Percentiles rank a stretch among this genome's conserved stretches.
phyloP scores from a whole-genome alignment of 2,888 invertebrate genomes.

The Erpobdella octoculata region DNA sequence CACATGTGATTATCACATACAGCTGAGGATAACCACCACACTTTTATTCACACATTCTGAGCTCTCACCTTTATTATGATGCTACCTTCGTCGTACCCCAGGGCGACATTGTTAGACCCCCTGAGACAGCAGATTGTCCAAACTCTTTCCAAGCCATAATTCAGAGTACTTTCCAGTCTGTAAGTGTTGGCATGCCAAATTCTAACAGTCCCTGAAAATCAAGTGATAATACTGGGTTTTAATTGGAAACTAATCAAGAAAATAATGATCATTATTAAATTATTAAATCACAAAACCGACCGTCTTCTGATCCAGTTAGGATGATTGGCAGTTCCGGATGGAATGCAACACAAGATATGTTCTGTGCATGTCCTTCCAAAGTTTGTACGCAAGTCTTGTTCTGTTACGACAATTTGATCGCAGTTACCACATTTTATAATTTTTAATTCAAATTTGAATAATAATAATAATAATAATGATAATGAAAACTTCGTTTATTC shows the following conservation, averaged over 20 bases:
- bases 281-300: slow-evolving; percentile 40
- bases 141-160: slow-evolving; percentile 93
- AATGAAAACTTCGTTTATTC: not conserved
- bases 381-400: slow-evolving; percentile 99
- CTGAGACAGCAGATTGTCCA: slow-evolving; percentile 90
- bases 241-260: not conserved
- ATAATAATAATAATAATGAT: not conserved
- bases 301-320: slow-evolving; percentile 90
- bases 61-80: slow-evolving; percentile 76
- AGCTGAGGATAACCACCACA: not conserved
- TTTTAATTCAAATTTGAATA: too few relatives aligned
- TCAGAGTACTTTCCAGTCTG: slow-evolving; percentile 84
- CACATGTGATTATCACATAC: not conserved
- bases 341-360: slow-evolving; percentile 80
- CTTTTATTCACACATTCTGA: too few relatives aligned
- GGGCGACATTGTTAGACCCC: slow-evolving; percentile 89
- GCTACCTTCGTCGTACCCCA: slow-evolving; percentile 95
- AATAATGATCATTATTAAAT: not conserved
- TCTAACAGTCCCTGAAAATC: slow-evolving; percentile 69
- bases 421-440: too few relatives aligned
- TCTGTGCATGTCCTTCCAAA: slow-evolving; percentile 89
- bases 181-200: slow-evolving; percentile 99
- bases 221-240: not conserved
- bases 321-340: slow-evolving; percentile 96
- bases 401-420: slow-evolving; percentile 57